Base-by-base conservation (phyloP, 2,888 invertebrate genomes). In the Heliothis peltigera region DNA sequence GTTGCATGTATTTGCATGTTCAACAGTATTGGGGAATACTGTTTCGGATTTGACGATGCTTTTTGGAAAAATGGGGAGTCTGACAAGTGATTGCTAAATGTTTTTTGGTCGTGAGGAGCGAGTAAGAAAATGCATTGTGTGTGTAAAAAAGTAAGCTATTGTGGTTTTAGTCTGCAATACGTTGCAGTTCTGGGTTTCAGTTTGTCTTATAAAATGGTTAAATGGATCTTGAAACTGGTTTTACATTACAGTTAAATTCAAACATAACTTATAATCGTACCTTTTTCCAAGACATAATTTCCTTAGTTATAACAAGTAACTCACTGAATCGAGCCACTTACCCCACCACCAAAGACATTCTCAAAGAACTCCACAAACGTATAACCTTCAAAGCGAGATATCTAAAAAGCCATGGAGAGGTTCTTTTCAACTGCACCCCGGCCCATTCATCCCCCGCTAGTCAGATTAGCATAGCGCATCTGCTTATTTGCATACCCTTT, bases 1-100 rank as follows among this genome's bases (percentile, higher is more conserved):
- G 17, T 68, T 74, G 64, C 77, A 74, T 67, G 80, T 76, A 84
- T 85, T 84, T 85, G 80, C 86, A 87, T 86, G 81, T 84, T 86
- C 80, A 82, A 76, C 70, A 61, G 71, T 72, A 81, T 80, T 57
- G 62, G 52, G 22, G 64, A 22, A 19, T 70, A 72, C 42, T 61
- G 66, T 67, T 72, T 53, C 32, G 51, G 59, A 53, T 61, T 64
- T 55, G 62, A 57, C 56, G 59, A 56, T 73, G 62, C 65, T 65
- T 64, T 65, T 64, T 32, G 32, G 17, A 12, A 22, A 18, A 47
- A 46, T 19, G 48, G 47, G 42, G 43, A 18, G 32, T 54, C 25
- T 35, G 51, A 25, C 32, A 54, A 61, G 47, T 48, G 70, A 53
- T 61, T 51, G 22, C 7, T 12, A 21, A 0, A 8, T 4, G 19